Percentiles rank a stretch among this genome's conserved stretches.
Evolutionary conservation across 2,797 vertebrate species (phyloP).

Genomic region (Muscicapa comitata): DNA sequence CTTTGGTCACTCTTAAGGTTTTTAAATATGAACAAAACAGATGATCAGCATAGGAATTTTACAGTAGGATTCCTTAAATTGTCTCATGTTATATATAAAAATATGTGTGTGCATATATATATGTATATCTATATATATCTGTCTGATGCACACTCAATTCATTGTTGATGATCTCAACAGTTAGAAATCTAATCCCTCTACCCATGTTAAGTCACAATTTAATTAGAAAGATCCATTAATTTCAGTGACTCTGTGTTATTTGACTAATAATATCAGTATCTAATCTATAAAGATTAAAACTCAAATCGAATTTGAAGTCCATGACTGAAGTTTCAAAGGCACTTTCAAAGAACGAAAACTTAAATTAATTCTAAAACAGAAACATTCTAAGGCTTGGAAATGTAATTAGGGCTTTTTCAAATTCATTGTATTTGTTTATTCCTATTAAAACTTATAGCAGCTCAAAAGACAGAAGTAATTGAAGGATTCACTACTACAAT

Average conservation of each 20-base stretch:
- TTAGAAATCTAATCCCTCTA: neutral
- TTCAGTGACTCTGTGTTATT: neutral
- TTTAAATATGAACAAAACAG: neutral
- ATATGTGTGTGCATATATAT: neutral
- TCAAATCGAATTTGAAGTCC: conserved; percentile 22
- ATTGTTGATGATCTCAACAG: neutral
- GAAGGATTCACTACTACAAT: neutral
- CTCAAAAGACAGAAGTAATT: conserved; percentile 22
- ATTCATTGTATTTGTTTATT: conserved; percentile 22
- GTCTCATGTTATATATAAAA: neutral
- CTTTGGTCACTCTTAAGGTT: neutral
- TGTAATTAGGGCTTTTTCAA: neutral
- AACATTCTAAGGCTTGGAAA: conserved; percentile 1
- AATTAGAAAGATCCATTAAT: neutral
- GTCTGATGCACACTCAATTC: neutral
- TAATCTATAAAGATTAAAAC: conserved; percentile 30
- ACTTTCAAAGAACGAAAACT: neutral
- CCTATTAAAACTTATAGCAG: conserved; percentile 9
- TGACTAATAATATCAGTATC: conserved; percentile 21
- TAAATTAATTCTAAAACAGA: conserved; percentile 27
- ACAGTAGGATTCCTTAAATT: neutral
- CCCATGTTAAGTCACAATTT: neutral
- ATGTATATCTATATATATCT: neutral
- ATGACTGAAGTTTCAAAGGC: conserved; percentile 34
- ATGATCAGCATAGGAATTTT: neutral